phyloP scores from a whole-genome alignment of 2,797 vertebrate genomes.

The Spondyliosoma cantharus region DNA sequence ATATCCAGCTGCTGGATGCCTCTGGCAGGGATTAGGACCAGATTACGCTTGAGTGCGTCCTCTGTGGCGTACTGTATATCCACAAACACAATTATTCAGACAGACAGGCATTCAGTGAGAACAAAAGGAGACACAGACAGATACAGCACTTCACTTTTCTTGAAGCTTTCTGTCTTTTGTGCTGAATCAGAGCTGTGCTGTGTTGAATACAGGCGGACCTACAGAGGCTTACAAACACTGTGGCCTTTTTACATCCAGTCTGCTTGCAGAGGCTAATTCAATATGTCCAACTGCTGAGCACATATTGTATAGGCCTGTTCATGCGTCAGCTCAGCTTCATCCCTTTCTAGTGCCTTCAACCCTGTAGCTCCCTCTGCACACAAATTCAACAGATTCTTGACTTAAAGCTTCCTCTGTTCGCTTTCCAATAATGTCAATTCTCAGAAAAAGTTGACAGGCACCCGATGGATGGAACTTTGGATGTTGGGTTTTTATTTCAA shows the following conservation, averaged over 20 bases:
- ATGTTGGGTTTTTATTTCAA: constrained; percentile 23
- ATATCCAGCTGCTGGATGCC: constrained; percentile 72
- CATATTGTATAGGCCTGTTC: not conserved
- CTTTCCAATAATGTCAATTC: constrained; percentile 5
- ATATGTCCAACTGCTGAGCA: not conserved
- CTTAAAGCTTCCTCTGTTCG: not conserved
- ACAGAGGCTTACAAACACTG: not conserved
- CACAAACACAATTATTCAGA: constrained; percentile 54
- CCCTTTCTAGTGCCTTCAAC: not conserved
- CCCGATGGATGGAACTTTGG: not conserved
- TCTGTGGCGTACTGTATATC: constrained; percentile 47
- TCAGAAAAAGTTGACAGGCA: not conserved
- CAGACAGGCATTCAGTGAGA: constrained; percentile 34
- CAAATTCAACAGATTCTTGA: not conserved
- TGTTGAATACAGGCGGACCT: constrained; percentile 10
- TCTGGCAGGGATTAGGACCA: constrained; percentile 73
- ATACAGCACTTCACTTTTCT: constrained; percentile 21
- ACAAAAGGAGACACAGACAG: constrained; percentile 27
- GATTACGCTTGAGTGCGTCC: constrained; percentile 61
- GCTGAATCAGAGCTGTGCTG: constrained; percentile 15
- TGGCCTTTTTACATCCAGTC: not conserved
- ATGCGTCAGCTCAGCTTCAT: not conserved
- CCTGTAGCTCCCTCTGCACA: not conserved
- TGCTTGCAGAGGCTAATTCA: not conserved
- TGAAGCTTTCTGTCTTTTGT: constrained; percentile 14